Base-by-base conservation (phyloP, 1,140 invertebrate species). In the Bombus waltoni region DNA sequence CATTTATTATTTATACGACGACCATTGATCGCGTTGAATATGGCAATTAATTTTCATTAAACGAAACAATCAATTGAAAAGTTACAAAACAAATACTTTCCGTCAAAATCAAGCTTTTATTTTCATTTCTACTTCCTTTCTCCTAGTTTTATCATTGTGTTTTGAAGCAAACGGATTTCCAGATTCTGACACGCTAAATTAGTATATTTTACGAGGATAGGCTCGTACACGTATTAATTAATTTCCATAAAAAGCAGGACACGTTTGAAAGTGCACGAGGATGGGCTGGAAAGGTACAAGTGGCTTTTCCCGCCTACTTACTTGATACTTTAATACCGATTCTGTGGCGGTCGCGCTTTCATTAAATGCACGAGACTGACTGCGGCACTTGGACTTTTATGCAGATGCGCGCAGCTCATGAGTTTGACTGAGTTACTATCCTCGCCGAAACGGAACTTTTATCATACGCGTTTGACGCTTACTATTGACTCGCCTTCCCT, bases 321-420 rank as follows among this genome's bases (percentile, higher is more conserved):
- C 18, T 53, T 53, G 47, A 53, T 53, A 53, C 6, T 53, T 81
- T 35, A 70, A 81, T 73, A 59, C 79, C 47, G 47, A 81, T 72
- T 81, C 68, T 57, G 35, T 72, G 18, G 53, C 79, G 47, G 72
- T 73, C 57, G n/a, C 47, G 80, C 53, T 73, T 81, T 59, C 47
- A 73, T 59, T 15, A 28, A 53, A 22, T 22, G 18, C 22, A 53
- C 47, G 6, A 53, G 47, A 53, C 18, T 53, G 47, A 53, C 5
- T 53, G 18, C 18, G 1, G 6, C 11, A 73, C 38, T 44, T 40
- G 0, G 53, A 81, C 38, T 73, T 81, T 73, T 28, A 74, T 81
- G 35, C 68, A 72, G 66, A 72, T 38, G n/a, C n/a, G n/a, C 22
- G n/a, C 11, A 22, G 47, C 47, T 53, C 47, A 53, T 53, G 70